phyloP scores from a whole-genome alignment of 2,797 vertebrate species.

The Hypotaenidia philippensis region DNA sequence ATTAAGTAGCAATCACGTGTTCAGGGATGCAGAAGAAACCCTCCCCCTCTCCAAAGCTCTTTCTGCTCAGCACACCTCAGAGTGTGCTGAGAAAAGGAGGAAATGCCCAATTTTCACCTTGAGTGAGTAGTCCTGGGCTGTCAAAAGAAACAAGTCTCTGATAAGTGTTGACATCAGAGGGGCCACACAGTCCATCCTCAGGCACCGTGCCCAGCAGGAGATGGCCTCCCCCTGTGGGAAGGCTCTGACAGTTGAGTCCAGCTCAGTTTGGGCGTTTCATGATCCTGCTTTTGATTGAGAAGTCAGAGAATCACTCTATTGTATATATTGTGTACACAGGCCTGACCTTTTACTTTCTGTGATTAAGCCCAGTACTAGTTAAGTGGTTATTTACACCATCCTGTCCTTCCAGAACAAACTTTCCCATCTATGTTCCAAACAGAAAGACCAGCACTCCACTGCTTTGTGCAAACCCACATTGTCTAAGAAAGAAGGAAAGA shows the following conservation, averaged over 20 bases:
- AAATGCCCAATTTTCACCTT: not conserved
- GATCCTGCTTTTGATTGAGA: not conserved
- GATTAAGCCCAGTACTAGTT: not conserved
- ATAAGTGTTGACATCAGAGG: not conserved
- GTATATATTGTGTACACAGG: not conserved
- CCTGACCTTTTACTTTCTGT: not conserved
- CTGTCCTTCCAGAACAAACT: slow-evolving; percentile 2
- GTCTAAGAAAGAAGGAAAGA: not conserved
- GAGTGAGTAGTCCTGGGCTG: not conserved
- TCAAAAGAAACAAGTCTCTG: not conserved
- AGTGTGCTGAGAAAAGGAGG: not conserved
- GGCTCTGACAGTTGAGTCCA: not conserved
- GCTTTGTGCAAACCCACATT: not conserved
- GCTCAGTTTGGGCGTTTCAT: not conserved
- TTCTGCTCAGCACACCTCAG: not conserved
- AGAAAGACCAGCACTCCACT: not conserved
- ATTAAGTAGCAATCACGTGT: not conserved
- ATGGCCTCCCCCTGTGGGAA: fast-evolving
- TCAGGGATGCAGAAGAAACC: not conserved
- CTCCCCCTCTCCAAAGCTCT: not conserved
- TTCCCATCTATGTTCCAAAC: not conserved
- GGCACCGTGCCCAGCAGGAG: fast-evolving
- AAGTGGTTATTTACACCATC: not conserved
- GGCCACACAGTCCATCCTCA: not conserved
- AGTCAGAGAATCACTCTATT: not conserved